A percentile compares a stretch with the other conserved stretches of the same genome.
Conservation (phyloP, 2,888 invertebrate species). For the Eudemis profundana region DNA sequence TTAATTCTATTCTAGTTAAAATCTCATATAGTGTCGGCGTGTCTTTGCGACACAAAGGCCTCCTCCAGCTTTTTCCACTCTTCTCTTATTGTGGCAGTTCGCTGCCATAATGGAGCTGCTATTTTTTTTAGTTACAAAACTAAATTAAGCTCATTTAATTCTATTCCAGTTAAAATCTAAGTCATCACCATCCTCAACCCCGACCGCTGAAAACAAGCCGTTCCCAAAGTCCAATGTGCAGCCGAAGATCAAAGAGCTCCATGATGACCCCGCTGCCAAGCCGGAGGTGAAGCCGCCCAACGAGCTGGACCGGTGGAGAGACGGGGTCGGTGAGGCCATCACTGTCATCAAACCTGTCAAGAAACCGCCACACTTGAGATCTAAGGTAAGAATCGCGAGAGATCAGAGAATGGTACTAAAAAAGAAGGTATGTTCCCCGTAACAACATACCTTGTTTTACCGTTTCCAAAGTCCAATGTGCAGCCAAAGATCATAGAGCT, state of each 20-base stretch:
- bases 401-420: not conserved
- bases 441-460: constrained; percentile 7
- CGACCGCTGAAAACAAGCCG: constrained; percentile 59
- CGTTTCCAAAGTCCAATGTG: constrained; percentile 51
- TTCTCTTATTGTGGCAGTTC: no score
- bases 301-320: constrained; percentile 64
- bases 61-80: no score
- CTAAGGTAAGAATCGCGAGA: constrained; percentile 76
- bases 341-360: constrained; percentile 79
- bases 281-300: constrained; percentile 47
- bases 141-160: not conserved
- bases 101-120: no score
- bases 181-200: constrained; percentile 71
- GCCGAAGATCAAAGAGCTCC: constrained; percentile 63
- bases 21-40: no score
- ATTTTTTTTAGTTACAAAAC: no score
- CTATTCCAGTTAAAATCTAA: constrained; percentile 73
- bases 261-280: constrained; percentile 50
- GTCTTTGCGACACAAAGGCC: no score
- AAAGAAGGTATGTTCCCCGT: no score
- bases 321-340: constrained; percentile 71
- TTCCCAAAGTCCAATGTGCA: constrained; percentile 51
- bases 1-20: no score
- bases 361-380: constrained; percentile 87
- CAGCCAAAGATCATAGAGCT: constrained; percentile 63